Evolutionary conservation across 2,797 vertebrate species (phyloP), one percentile per base, ranked within the genome.

Genomic region (Chaetophractus vellerosus): DNA sequence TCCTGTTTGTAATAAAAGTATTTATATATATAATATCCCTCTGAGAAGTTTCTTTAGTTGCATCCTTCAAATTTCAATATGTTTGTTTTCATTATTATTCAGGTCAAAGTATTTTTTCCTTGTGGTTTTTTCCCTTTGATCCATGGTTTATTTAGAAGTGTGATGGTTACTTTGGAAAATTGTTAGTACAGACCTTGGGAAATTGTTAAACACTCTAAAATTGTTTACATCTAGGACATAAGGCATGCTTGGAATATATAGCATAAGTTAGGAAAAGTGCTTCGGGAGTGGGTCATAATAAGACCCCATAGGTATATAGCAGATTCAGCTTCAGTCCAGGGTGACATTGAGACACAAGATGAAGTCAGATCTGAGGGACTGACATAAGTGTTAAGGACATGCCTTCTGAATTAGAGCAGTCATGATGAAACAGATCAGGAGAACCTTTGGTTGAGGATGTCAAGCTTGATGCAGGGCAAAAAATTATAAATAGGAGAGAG

Each of bases 71-170:
- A 45, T 84, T 82, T 74, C 74, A 41, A 36, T 74, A 66, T 84
- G n/a, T 74, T 93, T 76, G 36, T 85, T 84, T 85, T 33, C 72
- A 81, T 63, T 92, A 84, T 55, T 31, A 45, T 50, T 74, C 45
- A 48, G 8, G 71, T 87, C n/a, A 50, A 91, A 72, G 28, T 81
- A n/a, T 89, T 75, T 92, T 45, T 74, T 24, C n/a, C 84, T 18
- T 64, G 2, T 63, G 11, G 9, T 14, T 15, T 89, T 36, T 61
- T 63, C 72, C 88, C 48, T 88, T 80, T 69, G 36, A 55, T 45
- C 18, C 8, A 9, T 57, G 26, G 6, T 69, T 71, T 59, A 41
- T 68, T 83, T 76, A 78, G 15, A 88, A 36, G 2, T 6, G 80
- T 68, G 9, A 28, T 74, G 19, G 80, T 92, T 90, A 75, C n/a